Base-by-base conservation (phyloP, 2,888 invertebrate genomes). In the Dicyrtoma fusca region DNA sequence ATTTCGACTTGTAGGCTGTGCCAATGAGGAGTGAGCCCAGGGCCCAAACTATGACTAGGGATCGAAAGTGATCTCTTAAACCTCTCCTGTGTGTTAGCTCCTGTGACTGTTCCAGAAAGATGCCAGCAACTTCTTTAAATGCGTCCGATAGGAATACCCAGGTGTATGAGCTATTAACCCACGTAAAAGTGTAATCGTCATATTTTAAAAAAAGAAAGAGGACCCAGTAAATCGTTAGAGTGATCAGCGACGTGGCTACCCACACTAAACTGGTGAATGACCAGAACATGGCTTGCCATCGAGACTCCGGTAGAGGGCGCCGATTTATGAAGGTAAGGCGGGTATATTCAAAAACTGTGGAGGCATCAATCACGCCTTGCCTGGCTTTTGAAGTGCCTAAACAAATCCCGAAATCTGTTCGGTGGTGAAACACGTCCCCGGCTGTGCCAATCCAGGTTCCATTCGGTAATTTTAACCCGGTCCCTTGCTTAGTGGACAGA, bases 1-100 rank as follows among this genome's bases (percentile, higher is more conserved):
- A 61, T 47, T 71, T 66, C 8, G 76, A 76, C 4, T 66, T 65
- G 69, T 76, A 76, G 8, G 64, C 76, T 11, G 74, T 74, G 10
- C 71, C 69, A 13, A 76, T 49, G 25, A 76, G 68, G 17, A 76
- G 14, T 19, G 66, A 42, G 8, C 45, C 59, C n/a, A 71, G 51
- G 0, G 72, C 26, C 76, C 76, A 76, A n/a, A 72, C 19, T 5
- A 71, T n/a, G 5, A 68, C 17, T 6, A 76, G 34, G 0, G 71
- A 62, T 42, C 69, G 61, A 21, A 49, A 11, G 1, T 1, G 3
- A 19, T 8, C 8, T 1, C 4, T 23, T 6, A 34, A 23, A 13
- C 26, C n/a, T 1, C 8, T 11, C 13, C 8, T 34, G 3, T 17
- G 23, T 19, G 21, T 11, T 1, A 23, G 10, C n/a, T 19, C 19